Conservation (phyloP, 2,888 invertebrate species). For the Calephelis perditalis region DNA sequence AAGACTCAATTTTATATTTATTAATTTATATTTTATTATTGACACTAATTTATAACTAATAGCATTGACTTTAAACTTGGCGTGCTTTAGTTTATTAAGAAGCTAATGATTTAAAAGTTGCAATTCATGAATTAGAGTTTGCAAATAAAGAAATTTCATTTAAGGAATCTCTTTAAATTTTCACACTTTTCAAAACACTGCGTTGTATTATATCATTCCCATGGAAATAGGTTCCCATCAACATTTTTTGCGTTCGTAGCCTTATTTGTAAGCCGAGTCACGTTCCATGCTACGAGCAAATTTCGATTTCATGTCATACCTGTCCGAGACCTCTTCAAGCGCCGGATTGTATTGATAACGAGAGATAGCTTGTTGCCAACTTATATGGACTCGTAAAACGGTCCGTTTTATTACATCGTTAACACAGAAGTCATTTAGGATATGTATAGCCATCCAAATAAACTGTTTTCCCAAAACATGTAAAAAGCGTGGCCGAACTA, state of each 20-base stretch:
- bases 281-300: conserved; percentile 53
- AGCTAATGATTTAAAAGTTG: no score
- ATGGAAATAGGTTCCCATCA: neutral
- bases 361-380: conserved; percentile 43
- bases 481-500: conserved; percentile 70
- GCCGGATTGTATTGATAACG: conserved; percentile 41
- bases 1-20: no score
- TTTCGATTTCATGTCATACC: conserved; percentile 45
- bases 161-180: no score
- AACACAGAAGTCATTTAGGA: conserved; percentile 29
- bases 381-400: conserved; percentile 47
- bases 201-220: neutral
- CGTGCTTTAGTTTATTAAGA: no score
- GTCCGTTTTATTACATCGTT: conserved; percentile 46
- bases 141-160: no score
- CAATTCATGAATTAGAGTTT: no score
- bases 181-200: neutral
- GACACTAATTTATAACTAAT: no score
- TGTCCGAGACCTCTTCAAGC: conserved; percentile 31
- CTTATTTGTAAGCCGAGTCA: conserved; percentile 43
- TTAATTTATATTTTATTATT: no score
- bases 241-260: neutral
- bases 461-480: conserved; percentile 44
- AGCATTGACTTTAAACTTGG: no score
- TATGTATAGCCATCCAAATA: neutral